phyloP scores from a whole-genome alignment of 2,888 invertebrate species.

The Acanthosepion esculentum region DNA sequence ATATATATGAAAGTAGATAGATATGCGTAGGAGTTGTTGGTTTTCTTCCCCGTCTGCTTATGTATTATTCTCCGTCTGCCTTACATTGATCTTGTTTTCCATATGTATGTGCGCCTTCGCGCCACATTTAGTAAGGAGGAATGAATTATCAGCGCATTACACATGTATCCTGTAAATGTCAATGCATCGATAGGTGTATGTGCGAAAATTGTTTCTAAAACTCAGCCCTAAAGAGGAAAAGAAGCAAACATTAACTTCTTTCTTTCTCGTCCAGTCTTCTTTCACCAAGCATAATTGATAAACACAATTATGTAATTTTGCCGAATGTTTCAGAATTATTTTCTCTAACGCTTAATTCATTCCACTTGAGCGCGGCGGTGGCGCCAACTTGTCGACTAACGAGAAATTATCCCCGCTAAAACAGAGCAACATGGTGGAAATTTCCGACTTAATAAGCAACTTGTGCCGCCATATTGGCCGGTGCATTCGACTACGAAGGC shows the following conservation, averaged over 20 bases:
- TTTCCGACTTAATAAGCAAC: neutral
- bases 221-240: neutral
- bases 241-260: neutral
- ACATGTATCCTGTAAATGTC: neutral
- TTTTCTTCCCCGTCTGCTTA: no score
- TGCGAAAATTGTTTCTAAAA: neutral
- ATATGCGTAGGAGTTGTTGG: neutral
- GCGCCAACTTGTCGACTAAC: conserved; percentile 22
- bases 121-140: no score
- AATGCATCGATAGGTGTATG: neutral
- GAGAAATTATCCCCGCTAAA: conserved; percentile 20
- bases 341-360: neutral
- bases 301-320: conserved; percentile 1
- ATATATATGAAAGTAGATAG: neutral
- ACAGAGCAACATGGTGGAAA: conserved; percentile 5
- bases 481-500: neutral
- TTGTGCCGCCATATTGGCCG: neutral
- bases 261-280: neutral
- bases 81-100: no score
- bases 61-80: no score
- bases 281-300: neutral
- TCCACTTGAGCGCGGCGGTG: neutral
- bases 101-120: no score
- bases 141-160: neutral
- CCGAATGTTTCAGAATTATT: neutral